These are phyloP conservation scores for Mythimna impura DNA, from an alignment of 2,888 invertebrate species.

Conservation along the genomic window DNA sequence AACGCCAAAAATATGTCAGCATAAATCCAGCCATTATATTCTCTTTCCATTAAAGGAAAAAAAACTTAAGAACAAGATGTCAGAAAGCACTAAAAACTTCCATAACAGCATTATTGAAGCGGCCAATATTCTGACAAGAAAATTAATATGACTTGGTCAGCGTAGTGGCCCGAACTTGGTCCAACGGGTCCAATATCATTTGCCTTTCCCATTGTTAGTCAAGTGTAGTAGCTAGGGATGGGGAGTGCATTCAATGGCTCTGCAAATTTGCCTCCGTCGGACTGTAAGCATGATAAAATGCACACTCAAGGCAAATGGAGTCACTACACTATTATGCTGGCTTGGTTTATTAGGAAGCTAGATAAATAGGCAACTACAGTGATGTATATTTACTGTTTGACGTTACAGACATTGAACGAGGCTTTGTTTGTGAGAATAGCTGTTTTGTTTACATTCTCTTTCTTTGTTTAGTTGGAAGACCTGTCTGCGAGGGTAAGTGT, in stretches of 20 bases:
- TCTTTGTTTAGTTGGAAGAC: slow-evolving; percentile 23
- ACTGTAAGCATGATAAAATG: slow-evolving; percentile 70
- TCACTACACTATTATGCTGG: slow-evolving; percentile 59
- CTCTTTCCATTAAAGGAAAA: slow-evolving; percentile 8
- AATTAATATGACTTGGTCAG: slow-evolving; percentile 51
- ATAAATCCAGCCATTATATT: slow-evolving; percentile 13
- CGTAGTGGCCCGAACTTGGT: slow-evolving; percentile 20
- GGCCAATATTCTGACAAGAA: slow-evolving; percentile 36
- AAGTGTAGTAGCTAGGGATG: slow-evolving; percentile 63
- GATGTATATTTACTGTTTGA: slow-evolving; percentile 50
- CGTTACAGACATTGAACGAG: slow-evolving; percentile 25
- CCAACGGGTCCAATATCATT: slow-evolving; percentile 56
- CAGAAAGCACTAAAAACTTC: slow-evolving; percentile 23
- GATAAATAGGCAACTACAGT: slow-evolving; percentile 55
- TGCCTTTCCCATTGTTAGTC: slow-evolving; percentile 62
- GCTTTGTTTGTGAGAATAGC: slow-evolving; percentile 35
- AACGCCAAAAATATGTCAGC: slow-evolving; percentile 16
- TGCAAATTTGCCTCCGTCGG: slow-evolving; percentile 73
- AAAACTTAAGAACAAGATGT: slow-evolving; percentile 9
- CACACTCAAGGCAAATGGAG: slow-evolving; percentile 63
- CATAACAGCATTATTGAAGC: slow-evolving; percentile 3
- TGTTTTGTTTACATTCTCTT: slow-evolving; percentile 29
- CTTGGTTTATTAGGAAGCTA: slow-evolving; percentile 58
- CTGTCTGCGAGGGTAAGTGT: background rate
- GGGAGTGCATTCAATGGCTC: slow-evolving; percentile 73